Evolutionary conservation across 2,888 invertebrate genomes (phyloP).

Genomic region (Drosophila mayaguana): DNA sequence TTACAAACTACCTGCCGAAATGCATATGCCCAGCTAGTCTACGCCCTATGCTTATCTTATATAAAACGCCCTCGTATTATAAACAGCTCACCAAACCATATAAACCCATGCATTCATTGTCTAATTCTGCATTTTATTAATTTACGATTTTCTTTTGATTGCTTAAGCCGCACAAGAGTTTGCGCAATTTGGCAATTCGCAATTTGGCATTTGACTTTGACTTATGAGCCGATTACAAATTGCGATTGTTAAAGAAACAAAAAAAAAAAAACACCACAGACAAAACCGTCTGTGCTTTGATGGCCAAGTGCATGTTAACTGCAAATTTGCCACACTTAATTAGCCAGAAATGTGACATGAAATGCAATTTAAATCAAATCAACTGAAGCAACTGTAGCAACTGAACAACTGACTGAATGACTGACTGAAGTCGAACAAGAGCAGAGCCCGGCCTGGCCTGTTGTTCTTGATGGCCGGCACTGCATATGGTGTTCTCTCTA

Average conservation of each 20-base stretch:
- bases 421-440: neutral
- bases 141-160: slow-evolving; percentile 11
- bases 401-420: neutral
- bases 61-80: neutral
- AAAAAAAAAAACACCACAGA: neutral
- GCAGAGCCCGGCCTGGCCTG: slow-evolving; percentile 16
- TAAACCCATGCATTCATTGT: neutral
- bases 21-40: neutral
- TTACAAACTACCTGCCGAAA: neutral
- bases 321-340: slow-evolving; percentile 53
- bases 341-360: slow-evolving; percentile 48
- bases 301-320: slow-evolving; percentile 57
- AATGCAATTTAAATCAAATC: slow-evolving; percentile 31
- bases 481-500: slow-evolving; percentile 71
- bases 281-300: slow-evolving; percentile 10
- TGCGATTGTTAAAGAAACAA: slow-evolving; percentile 4
- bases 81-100: neutral
- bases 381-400: neutral
- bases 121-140: slow-evolving; percentile 15
- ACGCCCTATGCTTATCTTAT: neutral
- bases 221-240: slow-evolving; percentile 40
- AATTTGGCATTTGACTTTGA: slow-evolving; percentile 45
- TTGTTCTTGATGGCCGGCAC: slow-evolving; percentile 55
- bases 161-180: slow-evolving; percentile 48
- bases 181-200: slow-evolving; percentile 45